Evolutionary conservation across 2,797 vertebrate species (phyloP).

Genomic region (Ctenopoma kingsleyae): DNA sequence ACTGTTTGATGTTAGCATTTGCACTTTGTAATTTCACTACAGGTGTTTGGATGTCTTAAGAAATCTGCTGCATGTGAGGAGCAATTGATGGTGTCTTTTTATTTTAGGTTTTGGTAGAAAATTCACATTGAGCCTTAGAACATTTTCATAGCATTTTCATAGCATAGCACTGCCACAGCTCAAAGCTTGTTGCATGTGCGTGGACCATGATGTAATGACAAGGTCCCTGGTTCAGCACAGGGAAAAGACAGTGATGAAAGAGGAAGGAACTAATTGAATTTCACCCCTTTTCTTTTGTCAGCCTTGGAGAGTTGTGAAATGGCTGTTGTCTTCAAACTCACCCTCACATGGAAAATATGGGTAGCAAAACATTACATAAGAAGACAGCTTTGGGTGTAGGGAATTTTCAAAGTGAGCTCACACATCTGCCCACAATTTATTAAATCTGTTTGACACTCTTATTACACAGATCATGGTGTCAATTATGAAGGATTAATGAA

Average conservation of each 20-base stretch:
- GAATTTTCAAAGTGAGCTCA: constrained; percentile 55
- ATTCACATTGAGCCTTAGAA: constrained; percentile 13
- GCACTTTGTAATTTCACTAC: constrained; percentile 23
- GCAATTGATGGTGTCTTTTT: constrained; percentile 27
- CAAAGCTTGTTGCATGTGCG: constrained; percentile 55
- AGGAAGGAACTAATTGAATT: constrained; percentile 58
- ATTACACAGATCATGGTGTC: constrained; percentile 28
- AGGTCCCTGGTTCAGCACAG: constrained; percentile 41
- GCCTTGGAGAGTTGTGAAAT: constrained; percentile 55
- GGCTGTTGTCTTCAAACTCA: constrained; percentile 27
- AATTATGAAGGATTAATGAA: constrained; percentile 46
- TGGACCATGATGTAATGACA: constrained; percentile 66
- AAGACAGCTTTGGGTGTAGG: constrained; percentile 39
- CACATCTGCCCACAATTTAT: constrained; percentile 55
- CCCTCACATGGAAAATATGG: constrained; percentile 55
- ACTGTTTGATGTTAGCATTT: constrained; percentile 23
- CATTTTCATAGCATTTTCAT: constrained; percentile 47
- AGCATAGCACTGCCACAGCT: constrained; percentile 17
- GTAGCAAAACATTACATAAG: constrained; percentile 59
- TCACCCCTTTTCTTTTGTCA: constrained; percentile 51
- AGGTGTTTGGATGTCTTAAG: constrained; percentile 28
- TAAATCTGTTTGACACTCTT: constrained; percentile 39
- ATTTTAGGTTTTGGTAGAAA: constrained; percentile 18
- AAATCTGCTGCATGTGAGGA: constrained; percentile 41
- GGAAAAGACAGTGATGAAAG: constrained; percentile 50